Conservation (phyloP, 2,888 invertebrate species). For the Acanthosepion pharaonis region DNA sequence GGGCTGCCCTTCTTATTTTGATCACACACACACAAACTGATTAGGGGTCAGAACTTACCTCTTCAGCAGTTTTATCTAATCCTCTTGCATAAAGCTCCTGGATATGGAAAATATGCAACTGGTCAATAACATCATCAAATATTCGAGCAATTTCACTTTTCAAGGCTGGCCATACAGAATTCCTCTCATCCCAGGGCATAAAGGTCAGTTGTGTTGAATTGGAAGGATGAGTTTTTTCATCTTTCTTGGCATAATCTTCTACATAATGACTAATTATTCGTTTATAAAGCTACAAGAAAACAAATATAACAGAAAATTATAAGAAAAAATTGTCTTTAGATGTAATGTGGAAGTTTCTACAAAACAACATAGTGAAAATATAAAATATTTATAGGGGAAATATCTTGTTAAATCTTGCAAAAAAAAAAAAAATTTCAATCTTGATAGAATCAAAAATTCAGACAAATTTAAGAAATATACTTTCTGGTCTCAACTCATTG, state of each 20-base stretch:
- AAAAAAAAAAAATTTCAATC: too few relatives aligned
- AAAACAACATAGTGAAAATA: too few relatives aligned
- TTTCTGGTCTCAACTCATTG: too few relatives aligned
- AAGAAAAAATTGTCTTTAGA: too few relatives aligned
- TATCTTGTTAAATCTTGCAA: too few relatives aligned
- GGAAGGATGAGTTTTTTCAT: neutral
- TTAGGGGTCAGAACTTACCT: slow-evolving; percentile 75
- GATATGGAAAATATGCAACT: slow-evolving; percentile 85
- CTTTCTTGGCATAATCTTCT: slow-evolving; percentile 44
- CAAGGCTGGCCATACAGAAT: slow-evolving; percentile 18
- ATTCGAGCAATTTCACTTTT: slow-evolving; percentile 80
- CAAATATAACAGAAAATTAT: neutral
- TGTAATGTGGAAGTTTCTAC: too few relatives aligned
- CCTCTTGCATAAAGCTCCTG: slow-evolving; percentile 79
- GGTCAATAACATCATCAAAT: slow-evolving; percentile 85
- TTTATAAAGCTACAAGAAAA: neutral
- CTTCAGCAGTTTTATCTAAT: slow-evolving; percentile 79
- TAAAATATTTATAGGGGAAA: too few relatives aligned
- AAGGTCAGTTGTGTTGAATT: slow-evolving; percentile 39
- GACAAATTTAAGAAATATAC: too few relatives aligned
- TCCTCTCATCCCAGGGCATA: slow-evolving; percentile 39
- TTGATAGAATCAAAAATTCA: too few relatives aligned
- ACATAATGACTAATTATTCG: slow-evolving; percentile 34
- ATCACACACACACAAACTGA: too few relatives aligned
- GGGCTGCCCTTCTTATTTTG: too few relatives aligned